phyloP scores from a whole-genome alignment of 2,888 invertebrate species.

The Drosophila pegasa region DNA sequence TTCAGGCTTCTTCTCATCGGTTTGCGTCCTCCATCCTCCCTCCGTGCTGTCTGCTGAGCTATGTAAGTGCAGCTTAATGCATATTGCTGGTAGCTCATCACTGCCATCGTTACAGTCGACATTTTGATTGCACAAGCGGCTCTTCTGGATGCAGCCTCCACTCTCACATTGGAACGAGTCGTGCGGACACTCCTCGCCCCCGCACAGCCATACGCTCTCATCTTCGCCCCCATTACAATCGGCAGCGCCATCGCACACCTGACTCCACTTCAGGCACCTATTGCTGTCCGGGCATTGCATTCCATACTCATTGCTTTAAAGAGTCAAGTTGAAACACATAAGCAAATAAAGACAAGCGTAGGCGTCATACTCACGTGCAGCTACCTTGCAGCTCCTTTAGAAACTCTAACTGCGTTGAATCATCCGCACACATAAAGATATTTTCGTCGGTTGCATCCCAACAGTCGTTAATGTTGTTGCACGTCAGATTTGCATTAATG shows the following conservation, averaged over 20 bases:
- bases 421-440: constrained; percentile 14
- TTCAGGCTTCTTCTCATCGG: too few relatives aligned
- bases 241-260: constrained; percentile 63
- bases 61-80: background rate
- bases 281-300: constrained; percentile 9
- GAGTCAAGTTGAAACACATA: background rate
- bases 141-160: constrained; percentile 56
- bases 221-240: constrained; percentile 71
- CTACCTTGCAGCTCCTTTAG: background rate
- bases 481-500: background rate
- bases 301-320: background rate
- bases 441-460: constrained; percentile 50
- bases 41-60: too few relatives aligned
- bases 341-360: background rate
- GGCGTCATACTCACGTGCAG: constrained; percentile 31
- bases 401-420: accelerated
- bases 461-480: constrained; percentile 15
- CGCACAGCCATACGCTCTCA: constrained; percentile 68
- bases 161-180: constrained; percentile 62
- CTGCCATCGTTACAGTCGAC: constrained; percentile 47
- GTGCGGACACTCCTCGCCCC: constrained; percentile 61
- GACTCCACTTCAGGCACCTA: constrained; percentile 31
- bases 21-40: too few relatives aligned
- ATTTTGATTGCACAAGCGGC: constrained; percentile 22
- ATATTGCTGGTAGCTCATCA: constrained; percentile 34